Conservation (phyloP, 35 echinoderm and acorn worm genomes). For the Amphiura filiformis region DNA sequence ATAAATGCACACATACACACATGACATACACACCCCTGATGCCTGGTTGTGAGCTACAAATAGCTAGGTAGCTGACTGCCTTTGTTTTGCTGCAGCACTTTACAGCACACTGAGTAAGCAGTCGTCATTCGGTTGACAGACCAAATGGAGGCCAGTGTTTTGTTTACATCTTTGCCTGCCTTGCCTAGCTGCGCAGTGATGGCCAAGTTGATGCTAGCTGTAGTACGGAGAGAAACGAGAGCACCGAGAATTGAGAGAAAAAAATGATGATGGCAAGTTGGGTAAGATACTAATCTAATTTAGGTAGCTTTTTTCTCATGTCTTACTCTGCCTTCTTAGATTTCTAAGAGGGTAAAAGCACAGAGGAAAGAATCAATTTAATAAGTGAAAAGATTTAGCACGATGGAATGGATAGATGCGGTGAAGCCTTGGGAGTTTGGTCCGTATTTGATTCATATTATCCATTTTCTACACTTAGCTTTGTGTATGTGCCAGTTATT, state of each 20-base stretch:
- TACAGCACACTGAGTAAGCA: not conserved
- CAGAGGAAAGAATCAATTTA: conserved; percentile 1
- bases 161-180: not conserved
- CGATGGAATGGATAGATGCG: not conserved
- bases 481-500: no score
- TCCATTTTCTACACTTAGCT: no score
- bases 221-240: no score
- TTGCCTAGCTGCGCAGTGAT: not conserved
- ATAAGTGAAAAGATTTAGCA: not conserved
- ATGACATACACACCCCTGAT: not conserved
- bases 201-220: no score
- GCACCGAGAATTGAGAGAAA: no score
- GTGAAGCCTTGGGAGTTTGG: not conserved
- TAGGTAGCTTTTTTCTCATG: not conserved
- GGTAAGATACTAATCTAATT: not conserved
- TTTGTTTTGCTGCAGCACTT: not conserved
- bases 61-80: not conserved
- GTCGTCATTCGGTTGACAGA: not conserved
- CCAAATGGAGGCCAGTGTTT: conserved; percentile 2
- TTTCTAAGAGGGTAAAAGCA: not conserved
- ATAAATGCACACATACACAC: no score
- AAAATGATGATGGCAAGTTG: not conserved
- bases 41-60: not conserved
- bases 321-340: not conserved
- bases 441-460: not conserved